These are phyloP conservation scores for Silurus glanis DNA, from an alignment of 2,113 vertebrate genomes.

Conservation along the genomic window DNA sequence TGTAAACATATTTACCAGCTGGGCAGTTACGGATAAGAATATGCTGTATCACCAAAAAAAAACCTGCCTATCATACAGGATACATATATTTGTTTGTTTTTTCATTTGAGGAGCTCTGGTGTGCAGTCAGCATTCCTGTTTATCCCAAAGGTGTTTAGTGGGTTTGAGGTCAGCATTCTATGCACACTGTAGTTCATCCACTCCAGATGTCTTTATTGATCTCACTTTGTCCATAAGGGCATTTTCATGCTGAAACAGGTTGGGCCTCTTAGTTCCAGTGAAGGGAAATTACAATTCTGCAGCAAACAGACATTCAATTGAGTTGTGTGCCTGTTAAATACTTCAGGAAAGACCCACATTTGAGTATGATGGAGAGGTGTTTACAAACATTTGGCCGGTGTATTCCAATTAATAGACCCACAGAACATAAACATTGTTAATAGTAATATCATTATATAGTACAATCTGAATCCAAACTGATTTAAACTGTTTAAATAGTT, in stretches of 20 bases:
- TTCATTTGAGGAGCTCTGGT: background rate
- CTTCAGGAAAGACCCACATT: background rate
- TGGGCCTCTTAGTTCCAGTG: background rate
- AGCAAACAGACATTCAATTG: background rate
- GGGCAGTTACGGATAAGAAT: background rate
- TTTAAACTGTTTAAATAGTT: background rate
- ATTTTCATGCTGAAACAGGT: background rate
- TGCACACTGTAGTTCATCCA: background rate
- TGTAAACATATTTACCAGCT: background rate
- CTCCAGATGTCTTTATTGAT: background rate
- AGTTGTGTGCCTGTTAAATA: background rate
- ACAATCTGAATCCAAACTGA: background rate
- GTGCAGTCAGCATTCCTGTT: background rate
- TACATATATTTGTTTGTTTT: background rate
- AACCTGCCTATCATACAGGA: background rate
- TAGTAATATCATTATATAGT: background rate
- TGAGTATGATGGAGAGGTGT: background rate
- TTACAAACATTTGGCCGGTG: background rate
- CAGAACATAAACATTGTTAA: background rate
- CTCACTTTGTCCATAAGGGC: background rate
- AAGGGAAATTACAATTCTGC: background rate
- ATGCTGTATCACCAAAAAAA: no score
- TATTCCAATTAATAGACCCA: background rate
- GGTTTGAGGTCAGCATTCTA: background rate
- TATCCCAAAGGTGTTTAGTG: background rate